Base-by-base conservation (phyloP, 2,888 invertebrate genomes). In the Thereva nobilitata region DNA sequence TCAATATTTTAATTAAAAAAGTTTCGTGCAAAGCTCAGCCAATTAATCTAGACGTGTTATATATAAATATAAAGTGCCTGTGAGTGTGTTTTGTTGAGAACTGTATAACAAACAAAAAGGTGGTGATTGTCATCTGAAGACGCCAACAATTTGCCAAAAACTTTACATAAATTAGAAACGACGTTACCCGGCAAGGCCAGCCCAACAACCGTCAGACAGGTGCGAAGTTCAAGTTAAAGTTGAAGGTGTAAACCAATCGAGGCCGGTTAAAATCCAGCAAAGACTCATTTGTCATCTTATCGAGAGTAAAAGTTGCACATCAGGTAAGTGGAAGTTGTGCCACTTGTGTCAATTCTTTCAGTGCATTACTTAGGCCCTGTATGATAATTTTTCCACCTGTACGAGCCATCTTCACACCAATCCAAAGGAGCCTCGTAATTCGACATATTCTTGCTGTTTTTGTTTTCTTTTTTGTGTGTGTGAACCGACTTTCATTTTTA, bases 1-100 rank as follows among this genome's bases (percentile, higher is more conserved):
- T 44, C 54, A 54, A 67, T 67, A 67, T 67, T 67, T 67, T 67
- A 67, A 67, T 67, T 67, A 67, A 67, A 67, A 67, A 67, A 67
- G 54, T 67, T 67, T 54, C 42, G 52, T 52, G 35, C 9, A 41
- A 42, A 44, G 47, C 44, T 47, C 47, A 47, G 45, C 59, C 41
- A 42, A 34, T 44, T 38, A 59, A 38, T 47, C 44, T 47, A 10
- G 50, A 34, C 35, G 50, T 50, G 50, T 47, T 12, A 12, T 50
- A 5, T 50, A 23, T 50, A 35, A 34, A 35, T 9, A 5, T 50
- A 35, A n/a, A n/a, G 47, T 9, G 6, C 34, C 50, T 23, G 50
- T 50, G 50, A 50, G 7, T 23, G 12, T 5, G 35, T 34, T 23
- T 50, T 23, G 50, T 35, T 12, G 23, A 10, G 34, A 6, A 8